A percentile compares a stretch with the other conserved stretches of the same genome.
These are phyloP conservation scores for Oreohelix idahoensis DNA, from an alignment of 1,140 invertebrate genomes.

Conservation along the genomic window DNA sequence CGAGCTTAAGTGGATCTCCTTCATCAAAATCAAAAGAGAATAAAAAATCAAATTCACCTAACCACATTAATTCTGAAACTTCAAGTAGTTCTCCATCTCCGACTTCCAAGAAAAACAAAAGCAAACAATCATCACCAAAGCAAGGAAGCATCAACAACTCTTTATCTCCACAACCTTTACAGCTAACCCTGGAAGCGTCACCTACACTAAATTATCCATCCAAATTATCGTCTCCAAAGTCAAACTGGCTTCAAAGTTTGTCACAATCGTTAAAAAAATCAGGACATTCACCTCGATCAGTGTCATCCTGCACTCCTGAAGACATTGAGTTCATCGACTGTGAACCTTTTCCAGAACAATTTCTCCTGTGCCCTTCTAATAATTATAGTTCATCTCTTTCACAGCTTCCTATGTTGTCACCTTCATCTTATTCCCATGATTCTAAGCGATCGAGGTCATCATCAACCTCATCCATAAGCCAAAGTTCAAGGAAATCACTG, in stretches of 20 bases:
- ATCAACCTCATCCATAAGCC: background rate
- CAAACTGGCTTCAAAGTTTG: background rate
- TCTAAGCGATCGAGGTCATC: conserved; percentile 9
- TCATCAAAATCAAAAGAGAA: background rate
- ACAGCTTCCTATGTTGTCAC: conserved; percentile 8
- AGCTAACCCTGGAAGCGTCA: background rate
- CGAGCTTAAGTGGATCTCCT: background rate
- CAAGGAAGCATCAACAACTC: background rate
- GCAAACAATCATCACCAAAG: background rate
- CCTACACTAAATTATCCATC: background rate
- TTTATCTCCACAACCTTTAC: background rate
- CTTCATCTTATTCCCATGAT: background rate
- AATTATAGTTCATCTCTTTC: conserved; percentile 22
- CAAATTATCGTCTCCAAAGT: background rate
- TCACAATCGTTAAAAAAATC: background rate
- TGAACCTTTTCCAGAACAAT: conserved; percentile 5
- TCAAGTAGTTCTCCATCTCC: background rate
- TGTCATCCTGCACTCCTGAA: background rate
- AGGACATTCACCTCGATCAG: background rate
- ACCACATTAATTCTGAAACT: background rate
- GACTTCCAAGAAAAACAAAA: background rate
- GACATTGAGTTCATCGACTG: conserved; percentile 26
- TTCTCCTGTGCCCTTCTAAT: background rate
- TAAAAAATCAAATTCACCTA: background rate
- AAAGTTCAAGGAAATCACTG: background rate